Conservation (phyloP, 2,113 vertebrate genomes). For the Grantiella picta region DNA sequence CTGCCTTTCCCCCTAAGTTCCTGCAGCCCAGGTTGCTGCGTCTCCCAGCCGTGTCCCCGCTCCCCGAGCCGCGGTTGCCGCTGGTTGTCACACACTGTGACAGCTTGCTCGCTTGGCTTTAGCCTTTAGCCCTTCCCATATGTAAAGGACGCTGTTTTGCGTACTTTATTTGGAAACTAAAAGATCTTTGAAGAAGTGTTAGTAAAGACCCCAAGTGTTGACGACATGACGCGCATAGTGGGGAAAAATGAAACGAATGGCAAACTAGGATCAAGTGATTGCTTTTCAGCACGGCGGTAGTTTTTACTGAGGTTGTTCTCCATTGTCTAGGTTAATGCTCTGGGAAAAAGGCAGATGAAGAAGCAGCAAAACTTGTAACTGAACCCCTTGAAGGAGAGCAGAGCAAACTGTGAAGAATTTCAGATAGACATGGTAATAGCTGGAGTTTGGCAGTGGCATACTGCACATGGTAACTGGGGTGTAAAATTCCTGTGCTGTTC, state of each 20-base stretch:
- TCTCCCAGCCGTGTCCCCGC: too few relatives aligned
- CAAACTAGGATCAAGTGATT: neutral
- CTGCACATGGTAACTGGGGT: neutral
- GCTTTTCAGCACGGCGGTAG: neutral
- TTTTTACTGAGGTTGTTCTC: too few relatives aligned
- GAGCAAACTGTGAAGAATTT: neutral
- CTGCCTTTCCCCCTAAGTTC: too few relatives aligned
- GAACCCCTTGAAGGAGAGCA: neutral
- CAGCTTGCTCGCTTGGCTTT: fast-evolving
- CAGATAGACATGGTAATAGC: neutral
- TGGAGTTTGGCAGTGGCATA: neutral
- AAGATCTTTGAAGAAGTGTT: too few relatives aligned
- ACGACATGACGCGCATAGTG: fast-evolving
- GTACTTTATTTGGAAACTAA: fast-evolving
- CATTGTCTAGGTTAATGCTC: neutral
- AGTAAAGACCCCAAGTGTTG: fast-evolving
- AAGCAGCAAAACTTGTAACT: neutral
- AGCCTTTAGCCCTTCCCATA: neutral
- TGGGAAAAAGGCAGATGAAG: neutral
- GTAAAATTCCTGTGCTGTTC: neutral
- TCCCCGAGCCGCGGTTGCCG: neutral
- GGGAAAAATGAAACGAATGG: neutral
- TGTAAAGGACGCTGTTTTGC: fast-evolving
- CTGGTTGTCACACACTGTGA: fast-evolving
- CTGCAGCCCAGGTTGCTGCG: fast-evolving